Percentiles rank a stretch among this genome's conserved stretches.
These are phyloP conservation scores for Amniataba percoides DNA, from an alignment of 2,797 vertebrate species.

Conservation along the genomic window DNA sequence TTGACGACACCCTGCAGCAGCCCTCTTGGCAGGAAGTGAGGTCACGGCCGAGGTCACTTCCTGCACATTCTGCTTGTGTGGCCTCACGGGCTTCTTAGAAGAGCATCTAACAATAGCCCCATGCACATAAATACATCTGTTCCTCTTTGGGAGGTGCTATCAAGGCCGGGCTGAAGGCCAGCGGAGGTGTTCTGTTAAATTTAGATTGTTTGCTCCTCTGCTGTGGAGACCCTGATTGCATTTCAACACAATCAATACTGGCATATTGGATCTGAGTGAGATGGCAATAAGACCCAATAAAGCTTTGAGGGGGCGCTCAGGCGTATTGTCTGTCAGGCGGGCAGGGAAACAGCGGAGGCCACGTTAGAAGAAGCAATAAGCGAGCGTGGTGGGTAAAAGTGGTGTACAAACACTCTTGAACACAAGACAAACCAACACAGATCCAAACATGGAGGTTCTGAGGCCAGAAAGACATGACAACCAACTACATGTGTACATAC, in stretches of 20 bases:
- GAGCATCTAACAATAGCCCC: slow-evolving; percentile 63
- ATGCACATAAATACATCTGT: slow-evolving; percentile 64
- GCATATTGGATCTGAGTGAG: slow-evolving; percentile 81
- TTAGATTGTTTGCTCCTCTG: slow-evolving; percentile 79
- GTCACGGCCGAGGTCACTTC: slow-evolving; percentile 72
- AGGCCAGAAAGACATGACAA: slow-evolving; percentile 11
- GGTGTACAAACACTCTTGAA: slow-evolving; percentile 41
- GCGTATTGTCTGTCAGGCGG: slow-evolving; percentile 63
- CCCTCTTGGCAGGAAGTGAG: slow-evolving; percentile 63
- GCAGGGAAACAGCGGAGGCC: slow-evolving; percentile 54
- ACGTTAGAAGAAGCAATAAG: slow-evolving; percentile 51
- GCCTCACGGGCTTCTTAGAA: slow-evolving; percentile 32
- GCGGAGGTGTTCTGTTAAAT: slow-evolving; percentile 82
- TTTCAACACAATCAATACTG: slow-evolving; percentile 85
- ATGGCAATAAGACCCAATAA: slow-evolving; percentile 83
- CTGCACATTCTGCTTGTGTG: slow-evolving; percentile 52
- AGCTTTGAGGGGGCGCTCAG: slow-evolving; percentile 64
- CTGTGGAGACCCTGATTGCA: slow-evolving; percentile 79
- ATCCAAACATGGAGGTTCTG: neutral
- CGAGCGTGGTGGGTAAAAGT: slow-evolving; percentile 30
- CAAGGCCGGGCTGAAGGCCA: slow-evolving; percentile 55
- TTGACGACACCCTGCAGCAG: slow-evolving; percentile 16
- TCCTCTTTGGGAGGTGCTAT: slow-evolving; percentile 66
- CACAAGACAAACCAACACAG: slow-evolving; percentile 29
- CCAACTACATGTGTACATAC: slow-evolving; percentile 7